These are phyloP conservation scores for Diplolepis rosae DNA, from an alignment of 2,888 invertebrate genomes.

Conservation along the genomic window DNA sequence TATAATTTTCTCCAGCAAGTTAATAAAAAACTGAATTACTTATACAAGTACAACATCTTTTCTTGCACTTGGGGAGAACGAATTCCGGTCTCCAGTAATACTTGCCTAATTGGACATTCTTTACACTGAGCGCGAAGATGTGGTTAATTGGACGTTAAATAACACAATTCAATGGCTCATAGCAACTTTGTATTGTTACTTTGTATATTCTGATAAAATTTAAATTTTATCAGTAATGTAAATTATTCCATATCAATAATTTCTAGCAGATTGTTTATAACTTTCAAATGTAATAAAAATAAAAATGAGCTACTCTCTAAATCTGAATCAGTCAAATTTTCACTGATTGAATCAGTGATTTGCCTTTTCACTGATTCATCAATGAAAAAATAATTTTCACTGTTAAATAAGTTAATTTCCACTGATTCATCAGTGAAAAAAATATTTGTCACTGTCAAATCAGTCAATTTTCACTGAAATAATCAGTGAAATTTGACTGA, in stretches of 20 bases:
- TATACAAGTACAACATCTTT: neutral
- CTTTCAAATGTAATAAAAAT: too few species aligned
- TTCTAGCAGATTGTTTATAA: too few species aligned
- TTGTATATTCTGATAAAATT: neutral
- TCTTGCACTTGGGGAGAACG: neutral
- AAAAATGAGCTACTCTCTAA: too few species aligned
- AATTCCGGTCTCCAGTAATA: neutral
- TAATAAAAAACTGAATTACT: neutral
- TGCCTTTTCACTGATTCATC: too few species aligned
- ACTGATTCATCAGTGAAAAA: too few species aligned
- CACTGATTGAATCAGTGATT: too few species aligned
- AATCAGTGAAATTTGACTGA: too few species aligned
- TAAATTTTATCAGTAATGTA: neutral
- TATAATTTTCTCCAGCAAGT: neutral
- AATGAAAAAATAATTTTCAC: too few species aligned
- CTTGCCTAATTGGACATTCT: neutral
- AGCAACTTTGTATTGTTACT: neutral
- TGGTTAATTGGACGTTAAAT: conserved; percentile 3
- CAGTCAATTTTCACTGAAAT: too few species aligned
- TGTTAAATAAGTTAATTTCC: too few species aligned
- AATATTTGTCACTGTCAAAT: too few species aligned
- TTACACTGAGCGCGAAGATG: neutral
- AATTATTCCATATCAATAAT: neutral
- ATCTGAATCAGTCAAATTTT: too few species aligned
- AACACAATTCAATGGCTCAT: conserved; percentile 7